Conservation (phyloP, 2,888 invertebrate species). For the Craniophora ligustri region DNA sequence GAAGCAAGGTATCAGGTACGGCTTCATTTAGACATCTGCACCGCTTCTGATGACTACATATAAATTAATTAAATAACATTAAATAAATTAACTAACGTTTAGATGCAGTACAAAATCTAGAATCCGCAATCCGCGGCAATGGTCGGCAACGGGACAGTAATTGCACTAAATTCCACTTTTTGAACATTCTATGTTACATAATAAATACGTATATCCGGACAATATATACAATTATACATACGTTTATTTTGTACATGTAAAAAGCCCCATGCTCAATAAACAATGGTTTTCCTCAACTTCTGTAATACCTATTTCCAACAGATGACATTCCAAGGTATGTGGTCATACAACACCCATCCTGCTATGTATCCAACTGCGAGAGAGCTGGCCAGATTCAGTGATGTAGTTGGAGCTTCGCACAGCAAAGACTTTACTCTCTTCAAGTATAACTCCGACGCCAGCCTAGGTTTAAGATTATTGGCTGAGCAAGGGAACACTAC, state of each 20-base stretch:
- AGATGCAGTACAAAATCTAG: no score
- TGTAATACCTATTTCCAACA: constrained; percentile 50
- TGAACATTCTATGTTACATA: no score
- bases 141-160: no score
- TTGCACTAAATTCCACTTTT: no score
- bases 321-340: constrained; percentile 79
- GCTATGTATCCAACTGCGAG: constrained; percentile 68
- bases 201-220: no score
- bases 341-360: constrained; percentile 80
- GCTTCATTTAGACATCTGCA: no score
- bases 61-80: no score
- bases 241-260: no score
- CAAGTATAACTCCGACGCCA: constrained; percentile 73
- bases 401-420: constrained; percentile 82
- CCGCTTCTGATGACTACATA: no score
- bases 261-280: not conserved
- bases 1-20: constrained; percentile 80
- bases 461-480: constrained; percentile 73
- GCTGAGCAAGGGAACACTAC: constrained; percentile 85
- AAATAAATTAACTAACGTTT: no score
- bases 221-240: no score
- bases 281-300: not conserved
- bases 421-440: constrained; percentile 72
- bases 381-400: constrained; percentile 75
- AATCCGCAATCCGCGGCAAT: no score